Evolutionary conservation across 2,888 invertebrate genomes (phyloP).

Genomic region (Torymus aiolomorphi): DNA sequence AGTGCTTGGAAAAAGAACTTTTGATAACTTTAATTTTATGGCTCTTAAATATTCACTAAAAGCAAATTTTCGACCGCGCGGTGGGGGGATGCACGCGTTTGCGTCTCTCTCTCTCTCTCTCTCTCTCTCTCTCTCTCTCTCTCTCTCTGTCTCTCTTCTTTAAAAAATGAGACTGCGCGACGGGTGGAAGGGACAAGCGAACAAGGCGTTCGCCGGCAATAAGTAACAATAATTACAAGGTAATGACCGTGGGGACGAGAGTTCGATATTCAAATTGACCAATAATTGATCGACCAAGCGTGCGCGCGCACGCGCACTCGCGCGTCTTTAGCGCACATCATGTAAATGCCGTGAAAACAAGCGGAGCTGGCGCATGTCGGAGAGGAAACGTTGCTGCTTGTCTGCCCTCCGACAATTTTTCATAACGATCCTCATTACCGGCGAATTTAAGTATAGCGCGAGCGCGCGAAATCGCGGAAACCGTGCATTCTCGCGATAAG

Average conservation of each 20-base stretch:
- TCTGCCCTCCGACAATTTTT: too few species aligned
- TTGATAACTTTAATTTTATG: neutral
- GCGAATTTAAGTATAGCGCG: too few species aligned
- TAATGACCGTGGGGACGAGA: slow-evolving; percentile 65
- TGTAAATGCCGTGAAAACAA: slow-evolving; percentile 73
- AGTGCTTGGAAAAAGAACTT: neutral
- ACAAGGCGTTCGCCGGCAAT: slow-evolving; percentile 67
- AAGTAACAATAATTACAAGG: slow-evolving; percentile 75
- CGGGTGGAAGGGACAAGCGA: slow-evolving; percentile 32
- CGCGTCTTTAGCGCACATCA: slow-evolving; percentile 71
- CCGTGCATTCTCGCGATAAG: too few species aligned
- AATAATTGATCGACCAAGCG: slow-evolving; percentile 73
- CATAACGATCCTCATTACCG: too few species aligned
- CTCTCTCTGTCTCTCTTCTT: neutral
- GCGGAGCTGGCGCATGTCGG: slow-evolving; percentile 63
- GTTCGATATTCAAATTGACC: slow-evolving; percentile 75
- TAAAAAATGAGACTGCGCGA: slow-evolving; percentile 27
- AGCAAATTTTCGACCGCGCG: neutral
- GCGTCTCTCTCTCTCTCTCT: too few species aligned
- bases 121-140: neutral
- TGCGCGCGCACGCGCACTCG: neutral
- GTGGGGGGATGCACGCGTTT: neutral
- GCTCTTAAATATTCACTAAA: neutral
- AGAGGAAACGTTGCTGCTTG: neutral
- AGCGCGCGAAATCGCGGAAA: too few species aligned